A percentile compares a stretch with the other conserved stretches of the same genome.
Conservation (phyloP, 2,888 invertebrate species). For the Masnerella sp. region DNA sequence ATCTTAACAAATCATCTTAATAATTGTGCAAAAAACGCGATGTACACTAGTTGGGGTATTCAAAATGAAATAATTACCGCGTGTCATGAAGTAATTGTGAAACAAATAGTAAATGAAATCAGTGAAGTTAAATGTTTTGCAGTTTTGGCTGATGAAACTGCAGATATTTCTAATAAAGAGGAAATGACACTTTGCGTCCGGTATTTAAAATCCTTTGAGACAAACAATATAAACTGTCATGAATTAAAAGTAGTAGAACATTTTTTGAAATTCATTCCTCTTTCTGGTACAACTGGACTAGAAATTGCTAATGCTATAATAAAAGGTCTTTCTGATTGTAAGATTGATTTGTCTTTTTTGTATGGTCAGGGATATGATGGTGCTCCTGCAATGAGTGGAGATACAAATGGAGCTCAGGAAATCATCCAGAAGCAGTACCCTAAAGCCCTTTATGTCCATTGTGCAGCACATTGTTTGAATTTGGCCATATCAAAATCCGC, state of each 20-base stretch:
- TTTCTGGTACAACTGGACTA: too few species aligned
- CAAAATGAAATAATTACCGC: slow-evolving; percentile 69
- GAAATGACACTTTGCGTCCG: slow-evolving; percentile 63
- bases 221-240: too few species aligned
- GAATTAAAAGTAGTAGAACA: neutral
- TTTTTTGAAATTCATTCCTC: too few species aligned
- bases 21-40: slow-evolving; percentile 64
- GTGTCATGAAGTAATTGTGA: slow-evolving; percentile 64
- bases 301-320: too few species aligned
- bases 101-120: slow-evolving; percentile 63
- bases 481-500: slow-evolving; percentile 30
- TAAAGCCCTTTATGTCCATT: slow-evolving; percentile 65
- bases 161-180: slow-evolving; percentile 65
- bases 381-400: slow-evolving; percentile 67
- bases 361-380: slow-evolving; percentile 65
- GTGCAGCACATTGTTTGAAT: slow-evolving; percentile 66
- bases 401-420: slow-evolving; percentile 64
- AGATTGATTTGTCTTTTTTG: neutral
- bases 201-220: slow-evolving; percentile 62
- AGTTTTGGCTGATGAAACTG: slow-evolving; percentile 61
- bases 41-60: slow-evolving; percentile 65
- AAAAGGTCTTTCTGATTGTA: too few species aligned
- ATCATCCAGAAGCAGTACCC: slow-evolving; percentile 64
- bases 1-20: slow-evolving; percentile 66
- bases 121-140: slow-evolving; percentile 63